A percentile compares a stretch with the other conserved stretches of the same genome.
These are phyloP conservation scores for Parascotia fuliginaria DNA, from an alignment of 2,888 invertebrate genomes.

Conservation along the genomic window DNA sequence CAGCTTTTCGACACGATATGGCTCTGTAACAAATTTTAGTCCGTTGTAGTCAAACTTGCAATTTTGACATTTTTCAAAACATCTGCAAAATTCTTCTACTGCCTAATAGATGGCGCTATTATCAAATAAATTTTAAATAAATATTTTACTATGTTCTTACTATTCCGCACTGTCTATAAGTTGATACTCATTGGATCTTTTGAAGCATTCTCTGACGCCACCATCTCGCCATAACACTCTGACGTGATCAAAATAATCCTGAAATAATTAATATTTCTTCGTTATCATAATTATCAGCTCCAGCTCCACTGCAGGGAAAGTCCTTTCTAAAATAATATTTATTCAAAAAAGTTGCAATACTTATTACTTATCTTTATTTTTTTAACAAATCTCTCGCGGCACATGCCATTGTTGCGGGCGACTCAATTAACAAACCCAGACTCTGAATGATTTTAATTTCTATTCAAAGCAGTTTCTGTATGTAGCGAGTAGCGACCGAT, in stretches of 20 bases:
- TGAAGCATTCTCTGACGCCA: constrained; percentile 89
- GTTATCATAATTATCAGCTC: no score
- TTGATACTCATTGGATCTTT: constrained; percentile 91
- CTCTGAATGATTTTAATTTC: no score
- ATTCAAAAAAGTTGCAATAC: no score
- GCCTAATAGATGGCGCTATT: constrained; percentile 22
- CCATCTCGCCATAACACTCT: constrained; percentile 89
- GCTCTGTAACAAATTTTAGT: background rate
- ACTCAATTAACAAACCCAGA: no score
- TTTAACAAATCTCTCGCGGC: no score
- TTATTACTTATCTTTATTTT: no score
- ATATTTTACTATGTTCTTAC: constrained; percentile 82
- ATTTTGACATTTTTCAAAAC: background rate
- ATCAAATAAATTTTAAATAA: background rate
- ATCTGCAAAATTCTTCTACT: background rate
- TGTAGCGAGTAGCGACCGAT: no score
- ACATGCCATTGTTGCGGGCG: no score
- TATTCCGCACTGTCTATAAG: constrained; percentile 93
- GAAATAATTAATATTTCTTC: constrained; percentile 50
- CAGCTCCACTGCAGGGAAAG: no score
- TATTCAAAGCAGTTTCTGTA: no score
- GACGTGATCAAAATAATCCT: constrained; percentile 91
- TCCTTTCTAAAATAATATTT: no score
- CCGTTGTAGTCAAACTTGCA: background rate
- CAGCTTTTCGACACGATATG: constrained; percentile 18